Percentiles rank a stretch among this genome's conserved stretches.
phyloP scores from a whole-genome alignment of 2,888 invertebrate genomes.

The Perithous albicinctus region DNA sequence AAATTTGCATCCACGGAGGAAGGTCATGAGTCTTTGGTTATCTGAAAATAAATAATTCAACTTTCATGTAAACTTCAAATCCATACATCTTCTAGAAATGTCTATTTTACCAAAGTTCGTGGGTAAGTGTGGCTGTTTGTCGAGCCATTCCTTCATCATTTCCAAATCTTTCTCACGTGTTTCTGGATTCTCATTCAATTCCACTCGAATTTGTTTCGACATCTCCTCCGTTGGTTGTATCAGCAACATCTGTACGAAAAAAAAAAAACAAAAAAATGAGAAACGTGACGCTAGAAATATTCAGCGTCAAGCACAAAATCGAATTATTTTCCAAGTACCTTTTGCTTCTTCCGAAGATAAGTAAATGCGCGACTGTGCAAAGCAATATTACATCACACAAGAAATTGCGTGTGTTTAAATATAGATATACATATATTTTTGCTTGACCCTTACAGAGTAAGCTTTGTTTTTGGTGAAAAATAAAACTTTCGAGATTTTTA shows the following conservation, averaged over 20 bases:
- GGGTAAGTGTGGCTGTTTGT: constrained; percentile 88
- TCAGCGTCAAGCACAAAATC: background rate
- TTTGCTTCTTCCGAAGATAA: no score
- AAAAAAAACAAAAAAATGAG: background rate
- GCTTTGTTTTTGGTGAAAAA: no score
- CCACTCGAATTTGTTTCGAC: constrained; percentile 89
- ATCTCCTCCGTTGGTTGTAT: constrained; percentile 89
- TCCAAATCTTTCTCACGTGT: constrained; percentile 87
- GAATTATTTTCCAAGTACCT: background rate
- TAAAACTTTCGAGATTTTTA: no score
- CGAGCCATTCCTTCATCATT: constrained; percentile 88
- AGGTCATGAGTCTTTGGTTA: constrained; percentile 92
- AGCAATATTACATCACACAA: no score
- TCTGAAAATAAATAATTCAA: constrained; percentile 85
- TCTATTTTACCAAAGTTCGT: constrained; percentile 76
- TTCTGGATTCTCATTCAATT: constrained; percentile 88
- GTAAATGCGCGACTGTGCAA: no score
- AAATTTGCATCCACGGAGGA: constrained; percentile 94
- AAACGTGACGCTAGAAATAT: background rate
- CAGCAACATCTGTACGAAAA: constrained; percentile 86
- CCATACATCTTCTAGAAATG: background rate
- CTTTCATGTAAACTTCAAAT: background rate
- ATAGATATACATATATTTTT: no score
- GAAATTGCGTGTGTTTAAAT: no score
- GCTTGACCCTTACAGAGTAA: no score